Evolutionary conservation across 2,113 vertebrate species (phyloP), one percentile per base, ranked within the genome.

Genomic region (Mesitornis unicolor): DNA sequence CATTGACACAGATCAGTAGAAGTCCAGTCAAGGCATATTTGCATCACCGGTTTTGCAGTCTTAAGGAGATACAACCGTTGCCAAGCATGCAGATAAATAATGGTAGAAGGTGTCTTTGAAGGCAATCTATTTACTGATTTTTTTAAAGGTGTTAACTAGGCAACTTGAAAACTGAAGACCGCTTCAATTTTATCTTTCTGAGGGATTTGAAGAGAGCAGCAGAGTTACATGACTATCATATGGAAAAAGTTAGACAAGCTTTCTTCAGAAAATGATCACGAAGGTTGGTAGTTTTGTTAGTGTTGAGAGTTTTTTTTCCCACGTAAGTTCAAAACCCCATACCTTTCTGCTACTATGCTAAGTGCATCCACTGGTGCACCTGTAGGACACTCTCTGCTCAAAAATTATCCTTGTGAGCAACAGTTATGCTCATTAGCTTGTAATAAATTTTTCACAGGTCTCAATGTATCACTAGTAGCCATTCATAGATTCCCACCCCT

Each of bases 81-180:
- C 38, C 74, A 93, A 85, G 57, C 24, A 87, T 87, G 31, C 24
- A 82, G 31, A 56, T 40, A 71, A 82, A 87, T 71, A 51, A 56
- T 1, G 1, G 15, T 9, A 67, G 48, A 91, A 92, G 5, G 24
- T 10, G 45, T 35, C 13, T 77, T 70, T 33, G 9, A 19, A 84
- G 18, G 17, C 1, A 5, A 81, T 20, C 9, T 3, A 35, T 63
- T 64, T 84, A 65, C 29, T 51, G 40, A 10, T 43, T 50, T 70
- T 42, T 57, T 50, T 25, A 26, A 70, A 82, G 18, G 43, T 36
- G 15, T 43, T 71, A 69, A 56, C 1, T 1, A 76, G 35, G 24
- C 20, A 86, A 33, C 12, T 80, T 88, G 56, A 70, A 88, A 87
- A 36, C 25, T 42, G 22, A 89, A 70, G 6, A 25, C 26, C 19